A percentile compares a stretch with the other conserved stretches of the same genome.
phyloP scores from a whole-genome alignment of 2,113 vertebrate species.

The Erpornis zantholeuca region DNA sequence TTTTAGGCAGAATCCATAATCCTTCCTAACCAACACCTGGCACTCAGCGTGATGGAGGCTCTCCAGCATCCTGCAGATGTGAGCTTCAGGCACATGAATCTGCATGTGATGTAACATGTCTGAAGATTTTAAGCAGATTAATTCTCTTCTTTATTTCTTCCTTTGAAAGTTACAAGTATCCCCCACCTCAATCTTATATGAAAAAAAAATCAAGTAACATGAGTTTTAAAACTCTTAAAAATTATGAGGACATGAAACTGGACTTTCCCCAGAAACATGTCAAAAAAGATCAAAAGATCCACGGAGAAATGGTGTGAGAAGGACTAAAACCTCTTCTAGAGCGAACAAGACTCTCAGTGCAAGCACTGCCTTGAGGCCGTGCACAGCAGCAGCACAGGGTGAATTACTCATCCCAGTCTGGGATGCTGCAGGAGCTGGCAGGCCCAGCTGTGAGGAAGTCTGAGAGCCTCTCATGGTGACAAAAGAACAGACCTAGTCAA shows the following conservation, averaged over 20 bases:
- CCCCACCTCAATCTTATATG: neutral
- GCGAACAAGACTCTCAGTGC: neutral
- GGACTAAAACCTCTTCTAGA: neutral
- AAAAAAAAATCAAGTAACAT: neutral
- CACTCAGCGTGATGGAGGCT: accelerated
- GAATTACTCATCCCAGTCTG: neutral
- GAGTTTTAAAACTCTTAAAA: neutral
- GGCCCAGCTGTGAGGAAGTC: neutral
- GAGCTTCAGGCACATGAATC: neutral
- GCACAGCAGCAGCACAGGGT: neutral
- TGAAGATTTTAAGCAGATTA: neutral
- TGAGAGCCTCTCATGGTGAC: accelerated
- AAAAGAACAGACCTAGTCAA: neutral
- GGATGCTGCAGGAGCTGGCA: neutral
- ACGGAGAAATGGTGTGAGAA: neutral
- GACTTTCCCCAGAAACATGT: neutral
- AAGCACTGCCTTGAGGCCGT: neutral
- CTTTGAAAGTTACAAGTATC: neutral
- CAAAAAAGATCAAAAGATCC: neutral
- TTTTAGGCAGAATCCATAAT: neutral
- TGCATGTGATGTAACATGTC: neutral
- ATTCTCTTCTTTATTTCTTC: neutral
- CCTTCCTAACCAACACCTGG: neutral
- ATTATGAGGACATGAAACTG: neutral
- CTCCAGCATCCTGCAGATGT: neutral